phyloP scores from a whole-genome alignment of 1,140 invertebrate genomes.

The Glossosoma conforme region DNA sequence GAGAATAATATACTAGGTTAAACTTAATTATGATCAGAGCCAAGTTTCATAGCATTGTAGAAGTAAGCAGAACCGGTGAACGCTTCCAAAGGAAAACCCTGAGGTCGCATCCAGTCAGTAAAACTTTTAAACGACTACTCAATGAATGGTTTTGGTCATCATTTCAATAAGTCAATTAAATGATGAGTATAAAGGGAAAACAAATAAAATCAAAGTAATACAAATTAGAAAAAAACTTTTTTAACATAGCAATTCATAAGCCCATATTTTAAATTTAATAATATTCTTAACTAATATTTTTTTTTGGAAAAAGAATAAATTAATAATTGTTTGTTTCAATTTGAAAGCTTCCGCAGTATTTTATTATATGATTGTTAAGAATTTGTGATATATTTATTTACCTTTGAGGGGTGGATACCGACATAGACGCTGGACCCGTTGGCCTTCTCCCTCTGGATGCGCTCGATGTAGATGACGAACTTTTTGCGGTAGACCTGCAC shows the following conservation, averaged over 20 bases:
- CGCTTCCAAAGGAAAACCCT: conserved; percentile 39
- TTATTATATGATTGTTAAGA: not conserved
- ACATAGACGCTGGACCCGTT: conserved; percentile 98
- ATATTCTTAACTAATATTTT: not conserved
- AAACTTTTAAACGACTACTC: conserved; percentile 34
- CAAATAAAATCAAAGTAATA: too few species aligned
- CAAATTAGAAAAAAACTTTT: too few species aligned
- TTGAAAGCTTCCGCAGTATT: too few species aligned
- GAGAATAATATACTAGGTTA: too few species aligned
- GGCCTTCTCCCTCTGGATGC: conserved; percentile 97
- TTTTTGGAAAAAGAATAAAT: not conserved
- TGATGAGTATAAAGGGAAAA: too few species aligned
- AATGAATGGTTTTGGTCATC: conserved; percentile 46
- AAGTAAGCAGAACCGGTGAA: conserved; percentile 29
- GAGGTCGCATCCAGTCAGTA: conserved; percentile 30
- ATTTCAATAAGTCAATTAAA: too few species aligned
- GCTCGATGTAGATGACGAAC: conserved; percentile 97
- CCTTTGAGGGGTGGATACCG: conserved; percentile 98
- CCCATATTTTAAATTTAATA: not conserved
- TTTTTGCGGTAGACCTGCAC: conserved; percentile 98
- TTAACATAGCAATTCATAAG: too few species aligned
- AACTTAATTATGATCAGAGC: conserved; percentile 52
- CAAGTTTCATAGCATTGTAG: conserved; percentile 50
- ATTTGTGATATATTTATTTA: conserved; percentile 41
- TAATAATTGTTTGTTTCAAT: not conserved